Evolutionary conservation across 2,888 invertebrate species (phyloP).

Genomic region (Buathra laborator): DNA sequence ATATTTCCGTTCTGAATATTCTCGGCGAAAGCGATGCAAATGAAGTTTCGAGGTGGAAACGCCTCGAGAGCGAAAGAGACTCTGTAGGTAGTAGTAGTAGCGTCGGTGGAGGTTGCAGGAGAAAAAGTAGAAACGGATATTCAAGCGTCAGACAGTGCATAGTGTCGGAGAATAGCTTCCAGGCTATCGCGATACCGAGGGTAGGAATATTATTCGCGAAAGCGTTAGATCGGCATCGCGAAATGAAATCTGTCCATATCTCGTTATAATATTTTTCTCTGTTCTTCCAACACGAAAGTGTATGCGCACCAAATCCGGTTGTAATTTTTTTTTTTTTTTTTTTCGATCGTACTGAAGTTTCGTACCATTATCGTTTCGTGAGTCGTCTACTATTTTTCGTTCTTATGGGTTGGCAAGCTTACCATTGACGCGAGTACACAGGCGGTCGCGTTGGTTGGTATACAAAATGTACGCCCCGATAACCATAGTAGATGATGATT

Average conservation of each 20-base stretch:
- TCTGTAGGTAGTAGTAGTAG: constrained; percentile 21
- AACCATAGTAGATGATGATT: constrained; percentile 60
- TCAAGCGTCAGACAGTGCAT: constrained; percentile 51
- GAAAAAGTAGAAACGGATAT: constrained; percentile 58
- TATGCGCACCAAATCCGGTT: background rate
- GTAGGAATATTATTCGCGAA: constrained; percentile 52
- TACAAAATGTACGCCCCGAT: constrained; percentile 13
- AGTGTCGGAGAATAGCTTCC: constrained; percentile 37
- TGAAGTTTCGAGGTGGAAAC: constrained; percentile 7
- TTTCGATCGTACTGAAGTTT: no score
- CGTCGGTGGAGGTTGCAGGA: background rate
- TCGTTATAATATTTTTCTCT: constrained; percentile 43
- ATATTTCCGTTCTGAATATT: constrained; percentile 8
- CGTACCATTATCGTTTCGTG: no score
- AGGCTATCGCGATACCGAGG: constrained; percentile 49
- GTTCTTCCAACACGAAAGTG: background rate
- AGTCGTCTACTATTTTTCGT: no score
- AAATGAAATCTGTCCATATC: constrained; percentile 61
- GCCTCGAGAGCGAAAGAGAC: constrained; percentile 30
- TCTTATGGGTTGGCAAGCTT: background rate
- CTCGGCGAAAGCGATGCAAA: background rate
- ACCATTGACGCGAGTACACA: background rate
- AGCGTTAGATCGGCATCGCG: constrained; percentile 52
- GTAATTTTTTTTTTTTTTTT: background rate
- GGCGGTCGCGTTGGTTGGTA: background rate